phyloP scores from a whole-genome alignment of 1,140 invertebrate species.

The Diabrotica virgifera region DNA sequence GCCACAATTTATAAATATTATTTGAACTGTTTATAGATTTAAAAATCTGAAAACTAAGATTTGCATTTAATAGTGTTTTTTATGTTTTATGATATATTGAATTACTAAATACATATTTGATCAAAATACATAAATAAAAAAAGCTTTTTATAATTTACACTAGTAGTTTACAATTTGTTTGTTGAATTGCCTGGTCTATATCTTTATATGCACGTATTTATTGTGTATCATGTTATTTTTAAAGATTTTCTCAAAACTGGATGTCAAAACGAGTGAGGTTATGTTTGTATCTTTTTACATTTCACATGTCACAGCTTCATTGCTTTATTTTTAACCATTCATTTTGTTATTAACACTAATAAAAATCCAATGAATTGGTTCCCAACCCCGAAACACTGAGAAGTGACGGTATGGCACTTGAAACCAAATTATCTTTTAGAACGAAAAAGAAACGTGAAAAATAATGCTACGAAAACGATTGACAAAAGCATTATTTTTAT shows the following conservation, averaged over 20 bases:
- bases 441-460: conserved; percentile 12
- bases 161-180: too few species aligned
- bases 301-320: conserved; percentile 21
- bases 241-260: neutral
- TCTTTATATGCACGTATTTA: neutral
- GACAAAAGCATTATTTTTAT: conserved; percentile 18
- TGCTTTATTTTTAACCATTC: conserved; percentile 32
- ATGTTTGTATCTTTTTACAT: conserved; percentile 13
- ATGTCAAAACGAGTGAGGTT: conserved; percentile 1
- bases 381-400: conserved; percentile 31
- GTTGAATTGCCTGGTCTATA: neutral
- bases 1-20: too few species aligned
- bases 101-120: too few species aligned
- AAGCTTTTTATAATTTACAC: too few species aligned
- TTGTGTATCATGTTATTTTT: neutral
- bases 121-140: too few species aligned
- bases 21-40: too few species aligned
- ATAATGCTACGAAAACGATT: conserved; percentile 6
- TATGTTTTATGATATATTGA: too few species aligned
- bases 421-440: conserved; percentile 44
- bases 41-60: too few species aligned
- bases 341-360: conserved; percentile 45
- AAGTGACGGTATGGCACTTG: conserved; percentile 44
- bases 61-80: too few species aligned
- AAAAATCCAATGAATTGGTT: conserved; percentile 34